Base-by-base conservation (phyloP, 2,113 vertebrate species). In the Eupsittula cactorum region DNA sequence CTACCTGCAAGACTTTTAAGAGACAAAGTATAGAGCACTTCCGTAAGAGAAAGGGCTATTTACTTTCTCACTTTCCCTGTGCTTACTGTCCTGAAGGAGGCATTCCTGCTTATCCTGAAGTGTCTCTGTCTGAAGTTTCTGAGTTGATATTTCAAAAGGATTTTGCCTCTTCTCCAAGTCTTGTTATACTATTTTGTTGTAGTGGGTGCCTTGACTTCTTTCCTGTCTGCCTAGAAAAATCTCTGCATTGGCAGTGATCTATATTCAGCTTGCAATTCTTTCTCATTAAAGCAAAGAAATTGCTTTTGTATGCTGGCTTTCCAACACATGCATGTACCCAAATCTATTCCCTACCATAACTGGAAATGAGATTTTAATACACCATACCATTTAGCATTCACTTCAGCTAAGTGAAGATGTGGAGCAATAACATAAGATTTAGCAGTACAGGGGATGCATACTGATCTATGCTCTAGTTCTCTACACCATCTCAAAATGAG, bases 251-350 rank as follows among this genome's bases (percentile, higher is more conserved):
- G 49, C 37, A 68, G 35, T 62, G 25, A 69, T 70, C 19, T 69
- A 8, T 37, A 41, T 44, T 89, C 41, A 20, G 24, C 75, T 86
- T 89, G 25, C 73, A 70, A 0, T 42, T 87, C 46, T 74, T 89
- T 78, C 69, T 71, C 50, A 53, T 79, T 82, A 92, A 82, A 87
- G 28, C 39, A 63, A 84, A 84, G 25, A 59, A 87, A 76, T 86
- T 46, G 37, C 46, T 67, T 75, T 82, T 78, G 50, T 68, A 57
- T 90, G 20, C 39, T 90, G 57, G 10, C 27, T 73, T 88, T 88
- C 76, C 85, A 82, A 42, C 35, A 31, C 13, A 35, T 59, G 31
- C 62, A 20, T 2, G 1, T 71, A 67, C 55, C 69, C 67, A 85
- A 42, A 11, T 28, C 23, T 44, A 23, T 49, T 62, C 49, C 31